Evolutionary conservation across 2,888 invertebrate species (phyloP).

Genomic region (Masnerella sp.): DNA sequence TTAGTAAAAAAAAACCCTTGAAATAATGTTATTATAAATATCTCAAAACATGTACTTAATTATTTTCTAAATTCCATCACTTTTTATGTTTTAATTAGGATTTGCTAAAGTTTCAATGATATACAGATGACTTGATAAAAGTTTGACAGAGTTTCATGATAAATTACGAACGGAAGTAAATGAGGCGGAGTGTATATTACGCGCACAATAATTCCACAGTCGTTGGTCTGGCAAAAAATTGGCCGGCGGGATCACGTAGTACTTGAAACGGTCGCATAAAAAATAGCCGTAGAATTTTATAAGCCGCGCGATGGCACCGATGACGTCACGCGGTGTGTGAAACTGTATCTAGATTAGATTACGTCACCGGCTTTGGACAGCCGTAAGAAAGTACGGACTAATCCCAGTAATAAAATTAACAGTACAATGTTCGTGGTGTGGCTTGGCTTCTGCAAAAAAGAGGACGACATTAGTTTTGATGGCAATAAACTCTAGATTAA

Average conservation of each 20-base stretch:
- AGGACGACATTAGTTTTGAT: constrained; percentile 22
- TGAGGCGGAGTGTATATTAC: no score
- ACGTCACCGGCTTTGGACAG: constrained; percentile 25
- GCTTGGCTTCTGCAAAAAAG: not conserved
- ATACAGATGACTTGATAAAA: no score
- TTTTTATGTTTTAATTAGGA: no score
- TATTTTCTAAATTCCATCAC: no score
- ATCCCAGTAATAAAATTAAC: constrained; percentile 41
- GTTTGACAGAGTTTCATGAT: no score
- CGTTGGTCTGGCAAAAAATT: constrained; percentile 4
- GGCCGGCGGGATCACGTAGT: not conserved
- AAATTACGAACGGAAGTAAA: no score
- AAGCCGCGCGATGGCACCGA: constrained; percentile 16
- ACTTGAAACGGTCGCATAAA: constrained; percentile 24
- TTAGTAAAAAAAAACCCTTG: no score
- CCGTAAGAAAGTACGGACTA: constrained; percentile 31
- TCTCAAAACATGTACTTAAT: no score
- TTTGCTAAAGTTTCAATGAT: no score
- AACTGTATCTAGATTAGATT: constrained; percentile 39
- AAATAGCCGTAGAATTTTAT: constrained; percentile 21
- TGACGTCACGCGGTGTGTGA: constrained; percentile 34
- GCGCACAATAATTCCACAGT: constrained; percentile 28
- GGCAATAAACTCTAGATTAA: constrained; percentile 15
- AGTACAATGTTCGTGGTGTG: constrained; percentile 30
- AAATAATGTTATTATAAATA: no score